phyloP scores from a whole-genome alignment of 2,888 invertebrate genomes.

The Napeogenes inachia region DNA sequence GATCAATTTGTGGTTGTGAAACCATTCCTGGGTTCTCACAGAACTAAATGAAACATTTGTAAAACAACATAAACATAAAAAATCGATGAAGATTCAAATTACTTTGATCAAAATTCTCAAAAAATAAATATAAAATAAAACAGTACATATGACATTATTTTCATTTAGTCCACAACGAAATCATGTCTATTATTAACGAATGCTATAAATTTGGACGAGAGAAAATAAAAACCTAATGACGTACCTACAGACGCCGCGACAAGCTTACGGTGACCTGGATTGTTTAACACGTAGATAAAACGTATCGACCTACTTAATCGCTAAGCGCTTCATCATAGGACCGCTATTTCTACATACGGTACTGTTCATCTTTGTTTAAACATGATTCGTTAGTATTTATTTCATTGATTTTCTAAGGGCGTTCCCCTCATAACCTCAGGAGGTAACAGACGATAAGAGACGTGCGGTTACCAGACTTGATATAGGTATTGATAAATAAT shows the following conservation, averaged over 20 bases:
- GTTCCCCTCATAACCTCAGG: constrained; percentile 12
- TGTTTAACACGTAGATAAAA: constrained; percentile 27
- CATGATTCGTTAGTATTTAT: neutral
- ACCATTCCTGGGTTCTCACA: too few species aligned
- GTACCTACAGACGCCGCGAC: constrained; percentile 10
- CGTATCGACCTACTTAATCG: constrained; percentile 31
- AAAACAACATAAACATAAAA: neutral
- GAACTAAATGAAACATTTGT: too few species aligned
- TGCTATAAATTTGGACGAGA: neutral
- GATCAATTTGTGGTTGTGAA: too few species aligned
- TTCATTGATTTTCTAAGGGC: constrained; percentile 16
- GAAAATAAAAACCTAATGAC: neutral
- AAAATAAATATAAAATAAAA: too few species aligned
- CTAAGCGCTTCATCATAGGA: constrained; percentile 22
- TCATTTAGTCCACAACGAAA: neutral
- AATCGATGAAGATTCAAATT: neutral
- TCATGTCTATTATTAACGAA: neutral
- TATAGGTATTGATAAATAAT: neutral
- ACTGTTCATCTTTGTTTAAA: constrained; percentile 17
- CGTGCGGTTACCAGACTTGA: constrained; percentile 30
- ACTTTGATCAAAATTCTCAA: too few species aligned
- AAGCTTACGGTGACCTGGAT: constrained; percentile 23
- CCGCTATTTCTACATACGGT: constrained; percentile 29
- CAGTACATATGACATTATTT: too few species aligned
- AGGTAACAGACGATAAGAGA: constrained; percentile 39